Conservation (phyloP, 2,113 vertebrate species). For the Romanogobio albipinnatus region DNA sequence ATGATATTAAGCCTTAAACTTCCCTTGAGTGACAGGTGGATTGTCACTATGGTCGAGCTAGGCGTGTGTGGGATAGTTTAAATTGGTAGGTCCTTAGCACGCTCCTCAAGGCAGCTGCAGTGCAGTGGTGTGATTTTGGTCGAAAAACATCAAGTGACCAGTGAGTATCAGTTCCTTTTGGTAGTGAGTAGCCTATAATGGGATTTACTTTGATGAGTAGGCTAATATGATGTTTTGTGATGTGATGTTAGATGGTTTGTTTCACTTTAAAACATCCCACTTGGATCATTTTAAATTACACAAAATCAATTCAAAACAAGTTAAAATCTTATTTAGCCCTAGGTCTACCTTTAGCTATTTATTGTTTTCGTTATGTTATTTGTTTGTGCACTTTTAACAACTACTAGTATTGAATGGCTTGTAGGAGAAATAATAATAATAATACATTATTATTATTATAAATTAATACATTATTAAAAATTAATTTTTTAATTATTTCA, state of each 20-base stretch:
- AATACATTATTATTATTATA: too few species aligned
- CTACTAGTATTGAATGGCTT: background rate
- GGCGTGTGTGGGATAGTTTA: too few species aligned
- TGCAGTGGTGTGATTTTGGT: background rate
- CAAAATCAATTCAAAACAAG: background rate
- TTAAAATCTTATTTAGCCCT: background rate
- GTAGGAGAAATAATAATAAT: too few species aligned
- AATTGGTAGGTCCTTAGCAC: too few species aligned
- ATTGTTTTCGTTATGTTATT: background rate
- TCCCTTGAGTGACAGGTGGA: too few species aligned
- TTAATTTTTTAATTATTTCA: too few species aligned
- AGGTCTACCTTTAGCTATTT: background rate
- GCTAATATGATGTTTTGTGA: background rate
- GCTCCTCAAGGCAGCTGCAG: too few species aligned
- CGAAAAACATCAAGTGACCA: background rate
- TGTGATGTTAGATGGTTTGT: background rate
- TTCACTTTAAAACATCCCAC: background rate
- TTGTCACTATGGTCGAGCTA: too few species aligned
- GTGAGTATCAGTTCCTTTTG: too few species aligned
- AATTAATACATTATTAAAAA: too few species aligned
- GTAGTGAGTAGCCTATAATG: background rate
- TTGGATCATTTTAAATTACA: background rate
- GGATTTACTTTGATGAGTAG: background rate
- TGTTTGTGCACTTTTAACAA: too few species aligned
- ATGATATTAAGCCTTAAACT: too few species aligned